Percentiles rank a stretch among this genome's conserved stretches.
phyloP scores from a whole-genome alignment of 92 coral and sea anemone genomes.

The Phenganax marumi region DNA sequence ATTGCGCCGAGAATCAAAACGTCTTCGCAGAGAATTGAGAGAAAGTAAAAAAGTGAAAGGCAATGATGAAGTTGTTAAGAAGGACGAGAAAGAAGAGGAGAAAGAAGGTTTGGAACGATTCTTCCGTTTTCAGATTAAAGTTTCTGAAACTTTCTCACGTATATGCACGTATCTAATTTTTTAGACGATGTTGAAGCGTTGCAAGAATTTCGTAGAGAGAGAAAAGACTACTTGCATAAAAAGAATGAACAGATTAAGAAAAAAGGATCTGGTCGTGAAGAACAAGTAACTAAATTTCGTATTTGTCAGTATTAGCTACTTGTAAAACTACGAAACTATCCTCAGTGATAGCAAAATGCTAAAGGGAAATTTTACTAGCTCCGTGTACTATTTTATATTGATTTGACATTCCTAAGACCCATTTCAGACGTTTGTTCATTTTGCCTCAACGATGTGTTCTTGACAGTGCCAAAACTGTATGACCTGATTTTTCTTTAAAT shows the following conservation, averaged over 20 bases:
- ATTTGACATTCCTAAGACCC: too few relatives aligned
- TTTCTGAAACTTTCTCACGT: too few relatives aligned
- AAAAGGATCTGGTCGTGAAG: conserved; percentile 79
- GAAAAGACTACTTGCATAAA: conserved; percentile 65
- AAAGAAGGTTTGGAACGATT: background rate
- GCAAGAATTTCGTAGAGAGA: conserved; percentile 84
- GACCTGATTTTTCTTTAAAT: background rate
- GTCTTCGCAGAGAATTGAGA: conserved; percentile 65
- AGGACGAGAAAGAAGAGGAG: conserved; percentile 21
- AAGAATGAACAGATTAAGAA: conserved; percentile 64
- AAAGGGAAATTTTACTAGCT: too few relatives aligned
- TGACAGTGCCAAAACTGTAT: background rate
- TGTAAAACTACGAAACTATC: background rate
- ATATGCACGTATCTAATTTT: background rate
- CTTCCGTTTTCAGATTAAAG: background rate
- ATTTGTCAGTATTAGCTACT: background rate
- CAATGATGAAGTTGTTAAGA: conserved; percentile 26
- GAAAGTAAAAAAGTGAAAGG: conserved; percentile 59
- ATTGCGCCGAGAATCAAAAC: conserved; percentile 62
- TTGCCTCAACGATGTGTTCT: background rate
- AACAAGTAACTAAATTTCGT: conserved; percentile 49
- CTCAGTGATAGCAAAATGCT: background rate
- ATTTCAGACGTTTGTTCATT: too few relatives aligned
- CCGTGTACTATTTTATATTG: too few relatives aligned
- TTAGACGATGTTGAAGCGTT: conserved; percentile 63